These are phyloP conservation scores for Leucoma salicis DNA, from an alignment of 2,888 invertebrate species.

Conservation along the genomic window DNA sequence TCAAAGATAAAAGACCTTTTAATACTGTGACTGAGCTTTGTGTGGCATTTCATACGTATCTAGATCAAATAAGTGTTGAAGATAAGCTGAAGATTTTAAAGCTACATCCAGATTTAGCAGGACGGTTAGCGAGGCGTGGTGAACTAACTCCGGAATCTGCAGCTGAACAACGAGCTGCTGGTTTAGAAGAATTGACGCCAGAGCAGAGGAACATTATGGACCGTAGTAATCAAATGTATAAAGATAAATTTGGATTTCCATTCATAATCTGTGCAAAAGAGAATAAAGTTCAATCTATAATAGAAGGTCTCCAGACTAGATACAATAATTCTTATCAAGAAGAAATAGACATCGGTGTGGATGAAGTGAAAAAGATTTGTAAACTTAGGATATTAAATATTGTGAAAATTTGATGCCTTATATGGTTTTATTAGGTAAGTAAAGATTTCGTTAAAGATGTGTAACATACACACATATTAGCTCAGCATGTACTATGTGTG, in stretches of 20 bases:
- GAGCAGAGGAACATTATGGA: conserved; percentile 78
- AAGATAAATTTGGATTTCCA: conserved; percentile 85
- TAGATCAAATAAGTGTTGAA: conserved; percentile 73
- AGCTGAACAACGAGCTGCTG: conserved; percentile 81
- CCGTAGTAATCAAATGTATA: conserved; percentile 74
- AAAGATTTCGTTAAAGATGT: too few relatives aligned
- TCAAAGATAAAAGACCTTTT: conserved; percentile 79
- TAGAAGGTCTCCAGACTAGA: conserved; percentile 78
- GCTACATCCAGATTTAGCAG: conserved; percentile 85
- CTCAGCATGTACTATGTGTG: too few relatives aligned
- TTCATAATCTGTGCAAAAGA: conserved; percentile 86
- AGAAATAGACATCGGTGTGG: conserved; percentile 82
- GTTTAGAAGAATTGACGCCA: conserved; percentile 73
- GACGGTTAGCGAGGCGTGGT: conserved; percentile 76
- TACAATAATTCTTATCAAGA: conserved; percentile 74
- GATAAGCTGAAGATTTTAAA: conserved; percentile 80
- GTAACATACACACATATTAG: too few relatives aligned
- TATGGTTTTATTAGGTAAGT: background rate
- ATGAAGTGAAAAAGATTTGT: conserved; percentile 87
- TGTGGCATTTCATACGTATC: conserved; percentile 75
- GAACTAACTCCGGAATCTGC: conserved; percentile 82
- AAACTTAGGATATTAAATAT: conserved; percentile 81
- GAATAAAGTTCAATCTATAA: conserved; percentile 82
- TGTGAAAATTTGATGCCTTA: conserved; percentile 43
- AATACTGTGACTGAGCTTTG: conserved; percentile 67